Evolutionary conservation across 1,140 invertebrate genomes (phyloP), one percentile per base, ranked within the genome.

Genomic region (Sycophila sp.): DNA sequence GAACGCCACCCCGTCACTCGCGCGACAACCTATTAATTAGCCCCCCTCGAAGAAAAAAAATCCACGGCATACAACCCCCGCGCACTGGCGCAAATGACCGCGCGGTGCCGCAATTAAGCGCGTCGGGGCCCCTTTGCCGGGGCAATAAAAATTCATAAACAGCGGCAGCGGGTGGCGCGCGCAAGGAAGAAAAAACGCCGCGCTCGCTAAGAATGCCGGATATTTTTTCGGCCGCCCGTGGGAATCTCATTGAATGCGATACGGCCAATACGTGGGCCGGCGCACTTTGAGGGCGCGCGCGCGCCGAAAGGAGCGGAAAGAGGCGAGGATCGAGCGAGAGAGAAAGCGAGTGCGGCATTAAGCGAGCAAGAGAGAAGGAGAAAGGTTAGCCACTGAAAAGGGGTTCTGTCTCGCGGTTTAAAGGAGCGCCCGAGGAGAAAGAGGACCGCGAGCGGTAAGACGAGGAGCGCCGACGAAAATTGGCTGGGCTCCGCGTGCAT

Each of bases 201-300:
- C 26, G 22, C 5, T 24, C 8, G n/a, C 19, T 15, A 24, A 4
- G n/a, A 13, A 40, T 26, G 32, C 8, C 26, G 19, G 24, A 36
- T 55, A n/a, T 64, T 42, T 59, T 34, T 65, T 17, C 51, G 17
- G 17, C 2, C 19, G 7, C 47, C 28, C 68, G 65, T 55, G 72
- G 65, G 70, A 74, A 77, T 74, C 72, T 73, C 66, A 69, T 77
- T 74, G 74, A 63, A 71, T 73, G n/a, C 17, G 32, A 34, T 58
- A 58, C 30, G 32, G 28, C 30, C 32, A 36, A 19, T 47, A 47
- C 38, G 28, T 2, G 2, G 28, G 8, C n/a, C 47, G n/a, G 2
- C 19, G 45, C 45, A 32, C 53, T 36, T 56, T 56, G 30, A 28
- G 34, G 11, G 30, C 13, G 47, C 15, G 32, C 40, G 15, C 45